Base-by-base conservation (phyloP, 2,113 vertebrate genomes). In the Lichenostomus cassidix region DNA sequence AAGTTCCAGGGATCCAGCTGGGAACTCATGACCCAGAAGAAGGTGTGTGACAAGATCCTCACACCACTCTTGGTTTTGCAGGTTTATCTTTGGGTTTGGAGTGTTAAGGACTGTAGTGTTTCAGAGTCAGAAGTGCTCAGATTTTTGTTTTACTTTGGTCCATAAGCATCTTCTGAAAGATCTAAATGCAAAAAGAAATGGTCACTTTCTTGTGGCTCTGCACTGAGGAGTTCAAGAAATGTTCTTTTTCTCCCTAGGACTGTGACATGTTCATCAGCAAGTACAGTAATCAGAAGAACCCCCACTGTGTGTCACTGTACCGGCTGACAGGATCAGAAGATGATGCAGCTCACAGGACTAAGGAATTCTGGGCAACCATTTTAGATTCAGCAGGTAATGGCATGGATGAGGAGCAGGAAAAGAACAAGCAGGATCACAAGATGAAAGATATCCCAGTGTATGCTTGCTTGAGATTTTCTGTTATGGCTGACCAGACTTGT, bases 181-280 rank as follows among this genome's bases (percentile, higher is more conserved):
- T 49, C 3, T 52, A 67, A 75, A 63, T 49, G 33, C 59, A 56
- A 21, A 60, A 92, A 84, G 15, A 86, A 81, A 15, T 18, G 0
- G 21, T 44, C 4, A 5, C 77, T 52, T 76, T 13, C 46, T 63
- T 35, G 29, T 90, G 33, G 14, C 29, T 49, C 41, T 15, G 11
- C n/a, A 16, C 35, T 1, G 20, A 67, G 22, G 5, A 31, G 41
- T 73, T 77, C 18, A 80, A 55, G 39, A 8, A 53, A 8, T 33
- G 12, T 31, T 97, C 11, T 94, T 70, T 96, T 77, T 68, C 53
- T 91, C 91, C 60, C 37, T 86, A 98, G 98, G 94, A 98, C 42
- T 98, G 98, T 94, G 98, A 98, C 94, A 98, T 98, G 98, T 98
- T 98, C 78, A 98, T 98, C 94, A 98, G 97, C 94, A 98, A 98